phyloP scores from a whole-genome alignment of 2,797 vertebrate species.

The Anomalospiza imberbis region DNA sequence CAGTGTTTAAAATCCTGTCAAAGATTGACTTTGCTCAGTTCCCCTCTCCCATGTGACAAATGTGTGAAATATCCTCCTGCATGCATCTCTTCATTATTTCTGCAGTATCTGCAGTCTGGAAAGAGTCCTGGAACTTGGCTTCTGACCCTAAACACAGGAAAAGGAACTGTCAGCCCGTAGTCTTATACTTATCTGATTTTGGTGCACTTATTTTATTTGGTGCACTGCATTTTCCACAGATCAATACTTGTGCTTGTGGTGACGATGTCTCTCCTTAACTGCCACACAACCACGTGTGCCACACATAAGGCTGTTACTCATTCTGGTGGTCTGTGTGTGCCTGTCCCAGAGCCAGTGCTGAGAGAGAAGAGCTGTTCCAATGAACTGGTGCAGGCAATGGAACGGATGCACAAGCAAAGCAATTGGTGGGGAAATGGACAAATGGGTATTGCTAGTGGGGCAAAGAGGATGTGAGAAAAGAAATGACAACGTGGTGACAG shows the following conservation, averaged over 20 bases:
- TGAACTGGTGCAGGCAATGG: neutral
- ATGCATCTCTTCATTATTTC: neutral
- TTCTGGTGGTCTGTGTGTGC: too few relatives aligned
- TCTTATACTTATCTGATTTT: neutral
- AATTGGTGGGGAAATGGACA: neutral
- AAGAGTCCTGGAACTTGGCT: neutral
- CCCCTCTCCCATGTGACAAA: neutral
- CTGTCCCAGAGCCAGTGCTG: neutral
- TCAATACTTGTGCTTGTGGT: neutral
- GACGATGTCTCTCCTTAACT: neutral
- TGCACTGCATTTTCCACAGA: neutral
- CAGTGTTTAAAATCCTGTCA: neutral
- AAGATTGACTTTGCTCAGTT: neutral
- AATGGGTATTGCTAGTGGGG: neutral
- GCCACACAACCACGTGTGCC: neutral
- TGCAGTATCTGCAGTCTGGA: neutral
- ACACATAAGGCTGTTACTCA: accelerated
- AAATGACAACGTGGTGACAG: neutral
- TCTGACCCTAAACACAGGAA: neutral
- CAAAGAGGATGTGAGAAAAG: neutral
- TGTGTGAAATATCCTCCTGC: neutral
- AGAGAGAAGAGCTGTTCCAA: neutral
- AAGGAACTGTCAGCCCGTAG: accelerated
- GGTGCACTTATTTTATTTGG: neutral
- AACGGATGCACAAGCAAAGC: neutral